These are phyloP conservation scores for Pangasius larnaudii DNA, from an alignment of 2,797 vertebrate genomes.

Conservation along the genomic window DNA sequence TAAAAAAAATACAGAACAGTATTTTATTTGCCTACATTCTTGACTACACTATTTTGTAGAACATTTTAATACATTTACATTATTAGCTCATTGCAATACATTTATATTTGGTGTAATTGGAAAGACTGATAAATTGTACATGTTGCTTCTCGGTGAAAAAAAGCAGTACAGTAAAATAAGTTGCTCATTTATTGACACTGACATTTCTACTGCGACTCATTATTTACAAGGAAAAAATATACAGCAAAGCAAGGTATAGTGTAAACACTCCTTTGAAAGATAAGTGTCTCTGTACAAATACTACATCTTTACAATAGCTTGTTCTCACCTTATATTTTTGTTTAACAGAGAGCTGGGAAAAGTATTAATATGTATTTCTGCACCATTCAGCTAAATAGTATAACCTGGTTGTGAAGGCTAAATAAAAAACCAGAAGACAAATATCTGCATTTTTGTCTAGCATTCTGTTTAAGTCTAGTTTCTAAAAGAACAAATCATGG, in stretches of 20 bases:
- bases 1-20: neutral
- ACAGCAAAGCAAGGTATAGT: neutral
- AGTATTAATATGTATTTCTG: neutral
- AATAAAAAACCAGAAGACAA: neutral
- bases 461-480: neutral
- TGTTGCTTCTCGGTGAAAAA: neutral
- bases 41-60: neutral
- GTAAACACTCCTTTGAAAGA: neutral
- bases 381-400: neutral
- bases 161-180: neutral
- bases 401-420: neutral
- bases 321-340: neutral
- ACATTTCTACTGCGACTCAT: neutral
- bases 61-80: neutral
- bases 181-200: neutral
- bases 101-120: neutral
- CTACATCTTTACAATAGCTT: slow-evolving; percentile 13
- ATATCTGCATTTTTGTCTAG: neutral
- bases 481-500: neutral
- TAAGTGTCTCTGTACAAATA: slow-evolving; percentile 15
- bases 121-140: neutral
- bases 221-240: neutral
- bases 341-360: neutral
- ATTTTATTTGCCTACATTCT: neutral
- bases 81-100: neutral